Evolutionary conservation across 2,113 vertebrate genomes (phyloP), one percentile per base, ranked within the genome.

Genomic region (Irena cyanogastra): DNA sequence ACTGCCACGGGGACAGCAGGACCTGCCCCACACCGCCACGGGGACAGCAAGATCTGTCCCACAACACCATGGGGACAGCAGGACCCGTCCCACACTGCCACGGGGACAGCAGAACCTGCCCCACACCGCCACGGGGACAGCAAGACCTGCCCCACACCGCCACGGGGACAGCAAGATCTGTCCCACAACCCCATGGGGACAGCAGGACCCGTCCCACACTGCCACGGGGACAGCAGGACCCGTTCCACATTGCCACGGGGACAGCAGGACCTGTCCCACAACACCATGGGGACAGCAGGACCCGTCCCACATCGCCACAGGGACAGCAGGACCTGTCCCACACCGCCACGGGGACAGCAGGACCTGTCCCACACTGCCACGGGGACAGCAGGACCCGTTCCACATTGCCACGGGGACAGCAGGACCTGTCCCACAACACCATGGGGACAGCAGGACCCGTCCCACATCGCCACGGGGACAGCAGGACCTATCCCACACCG

Each of bases 331-430:
- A 41, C 41, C 14, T 41, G 41, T 94, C 69, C 70, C 28, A 7
- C 52, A 37, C 0, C 44, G 20, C 42, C 27, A 3, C 1, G 1
- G 1, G 47, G 47, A 35, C 5, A 4, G n/a, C n/a, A 41, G 41
- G 41, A 41, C 41, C 14, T 41, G 41, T 94, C 69, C 70, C 28
- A 7, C 52, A 37, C 0, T 39, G 20, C 42, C 27, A 3, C 1
- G 1, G 1, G 47, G 47, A 35, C 5, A 4, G n/a, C n/a, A 41
- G 41, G 41, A 41, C 41, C 14, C 14, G 41, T 94, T 65, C 70
- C 28, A 7, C 52, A 37, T 0, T 39, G 20, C 42, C 27, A 3
- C 1, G 1, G 1, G 47, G 47, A 35, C 5, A 4, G n/a, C n/a
- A 41, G 41, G 41, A 41, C 41, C 14, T 41, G 41, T 94, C 69